These are phyloP conservation scores for Cardiocondyla obscurior DNA, from an alignment of 1,140 invertebrate genomes.

Conservation along the genomic window DNA sequence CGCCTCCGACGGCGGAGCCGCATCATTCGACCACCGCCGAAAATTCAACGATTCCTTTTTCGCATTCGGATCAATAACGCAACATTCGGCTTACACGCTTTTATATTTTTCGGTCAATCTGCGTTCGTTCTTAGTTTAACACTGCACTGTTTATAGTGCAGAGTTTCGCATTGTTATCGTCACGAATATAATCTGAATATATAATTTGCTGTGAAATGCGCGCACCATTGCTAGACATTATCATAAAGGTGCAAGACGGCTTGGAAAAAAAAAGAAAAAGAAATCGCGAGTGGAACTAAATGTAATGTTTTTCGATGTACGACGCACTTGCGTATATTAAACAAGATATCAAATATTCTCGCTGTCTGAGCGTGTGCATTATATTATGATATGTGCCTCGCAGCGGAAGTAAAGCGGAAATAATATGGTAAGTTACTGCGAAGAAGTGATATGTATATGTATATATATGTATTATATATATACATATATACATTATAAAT, in stretches of 20 bases:
- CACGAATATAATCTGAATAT: conserved; percentile 66
- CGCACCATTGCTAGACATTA: conserved; percentile 21
- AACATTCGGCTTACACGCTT: conserved; percentile 55
- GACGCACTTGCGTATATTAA: conserved; percentile 49
- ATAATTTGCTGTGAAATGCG: conserved; percentile 61
- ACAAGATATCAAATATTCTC: conserved; percentile 63
- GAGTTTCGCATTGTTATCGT: conserved; percentile 61
- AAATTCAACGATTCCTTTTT: conserved; percentile 47
- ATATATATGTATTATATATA: conserved; percentile 3
- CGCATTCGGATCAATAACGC: conserved; percentile 72
- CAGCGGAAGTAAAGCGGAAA: conserved; percentile 44
- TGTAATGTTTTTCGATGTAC: conserved; percentile 51
- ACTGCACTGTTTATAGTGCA: conserved; percentile 53
- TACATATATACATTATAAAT: conserved; percentile 30
- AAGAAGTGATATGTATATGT: conserved; percentile 30
- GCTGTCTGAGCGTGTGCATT: conserved; percentile 56
- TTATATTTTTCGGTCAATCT: conserved; percentile 61
- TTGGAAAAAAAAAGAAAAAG: neutral
- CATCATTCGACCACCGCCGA: conserved; percentile 68
- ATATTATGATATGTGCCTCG: conserved; percentile 69
- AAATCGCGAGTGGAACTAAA: conserved; percentile 58
- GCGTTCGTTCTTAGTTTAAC: conserved; percentile 66
- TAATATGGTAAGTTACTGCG: conserved; percentile 52
- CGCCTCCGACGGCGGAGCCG: conserved; percentile 77
- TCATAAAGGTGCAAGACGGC: neutral